Conservation (phyloP, 2,888 invertebrate species). For the Trisateles emortualis region DNA sequence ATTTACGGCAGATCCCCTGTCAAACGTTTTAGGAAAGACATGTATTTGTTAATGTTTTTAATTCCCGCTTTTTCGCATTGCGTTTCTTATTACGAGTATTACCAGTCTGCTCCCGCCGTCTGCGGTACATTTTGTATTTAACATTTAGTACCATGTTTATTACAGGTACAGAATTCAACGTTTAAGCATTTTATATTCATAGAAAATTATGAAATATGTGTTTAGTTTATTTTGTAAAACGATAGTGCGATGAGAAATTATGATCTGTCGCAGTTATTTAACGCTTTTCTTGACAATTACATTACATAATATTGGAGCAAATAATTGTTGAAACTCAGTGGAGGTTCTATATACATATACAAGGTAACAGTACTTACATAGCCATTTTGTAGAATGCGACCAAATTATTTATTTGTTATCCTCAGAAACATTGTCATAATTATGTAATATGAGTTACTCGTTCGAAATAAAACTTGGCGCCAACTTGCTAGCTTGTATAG, state of each 20-base stretch:
- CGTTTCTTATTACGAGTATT: constrained; percentile 26
- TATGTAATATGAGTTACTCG: too few species aligned
- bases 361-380: too few species aligned
- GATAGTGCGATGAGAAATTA: constrained; percentile 48
- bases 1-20: constrained; percentile 53
- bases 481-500: too few species aligned
- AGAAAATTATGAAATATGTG: constrained; percentile 57
- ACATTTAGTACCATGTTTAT: constrained; percentile 56
- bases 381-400: too few species aligned
- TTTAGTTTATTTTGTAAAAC: constrained; percentile 48
- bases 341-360: too few species aligned
- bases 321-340: neutral
- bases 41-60: constrained; percentile 48
- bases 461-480: too few species aligned
- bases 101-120: constrained; percentile 14
- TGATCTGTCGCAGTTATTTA: constrained; percentile 23
- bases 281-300: constrained; percentile 18
- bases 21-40: constrained; percentile 46
- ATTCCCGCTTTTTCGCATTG: constrained; percentile 33
- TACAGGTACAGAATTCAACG: constrained; percentile 47
- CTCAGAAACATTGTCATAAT: too few species aligned
- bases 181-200: constrained; percentile 63
- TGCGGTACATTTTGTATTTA: constrained; percentile 30
- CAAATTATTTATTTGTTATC: too few species aligned
- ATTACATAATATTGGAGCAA: neutral